Percentiles rank a stretch among this genome's conserved stretches.
phyloP scores from a whole-genome alignment of 2,888 invertebrate species.

The Pristionchus entomophagus region DNA sequence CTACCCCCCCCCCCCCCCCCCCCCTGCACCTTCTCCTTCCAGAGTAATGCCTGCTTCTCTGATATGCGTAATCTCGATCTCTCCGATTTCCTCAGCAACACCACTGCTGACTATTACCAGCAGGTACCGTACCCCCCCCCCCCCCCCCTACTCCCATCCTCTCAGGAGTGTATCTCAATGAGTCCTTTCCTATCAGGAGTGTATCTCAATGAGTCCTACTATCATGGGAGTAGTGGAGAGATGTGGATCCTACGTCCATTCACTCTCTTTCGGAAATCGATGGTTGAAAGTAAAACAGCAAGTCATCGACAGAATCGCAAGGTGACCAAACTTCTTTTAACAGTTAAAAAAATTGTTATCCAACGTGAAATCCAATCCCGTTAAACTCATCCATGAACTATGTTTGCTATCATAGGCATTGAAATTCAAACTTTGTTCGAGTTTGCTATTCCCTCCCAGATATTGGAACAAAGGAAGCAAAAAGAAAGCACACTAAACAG shows the following conservation, averaged over 20 bases:
- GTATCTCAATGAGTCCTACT: slow-evolving; percentile 59
- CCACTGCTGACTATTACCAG: slow-evolving; percentile 56
- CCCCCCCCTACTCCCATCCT: too few species aligned
- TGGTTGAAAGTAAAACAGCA: slow-evolving; percentile 65
- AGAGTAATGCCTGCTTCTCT: slow-evolving; percentile 46
- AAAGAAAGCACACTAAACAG: not conserved
- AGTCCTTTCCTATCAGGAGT: slow-evolving; percentile 53
- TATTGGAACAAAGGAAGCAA: not conserved
- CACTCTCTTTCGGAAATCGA: slow-evolving; percentile 63
- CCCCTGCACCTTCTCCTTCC: not conserved
- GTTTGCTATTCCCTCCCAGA: slow-evolving; percentile 8
- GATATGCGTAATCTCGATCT: slow-evolving; percentile 54
- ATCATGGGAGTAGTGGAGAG: slow-evolving; percentile 61
- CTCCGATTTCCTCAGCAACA: slow-evolving; percentile 52
- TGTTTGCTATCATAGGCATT: not conserved
- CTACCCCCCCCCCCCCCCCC: slow-evolving; percentile 38
- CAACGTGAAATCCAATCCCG: not conserved
- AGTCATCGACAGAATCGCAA: slow-evolving; percentile 60
- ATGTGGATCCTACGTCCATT: slow-evolving; percentile 61
- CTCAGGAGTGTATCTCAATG: too few species aligned
- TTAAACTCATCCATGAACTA: not conserved
- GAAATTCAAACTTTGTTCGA: not conserved
- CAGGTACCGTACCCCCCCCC: slow-evolving; percentile 47
- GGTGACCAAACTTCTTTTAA: slow-evolving; percentile 51
- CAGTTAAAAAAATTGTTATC: not conserved